Percentiles rank a stretch among this genome's conserved stretches.
phyloP scores from a whole-genome alignment of 2,797 vertebrate species.

The Martes flavigula region DNA sequence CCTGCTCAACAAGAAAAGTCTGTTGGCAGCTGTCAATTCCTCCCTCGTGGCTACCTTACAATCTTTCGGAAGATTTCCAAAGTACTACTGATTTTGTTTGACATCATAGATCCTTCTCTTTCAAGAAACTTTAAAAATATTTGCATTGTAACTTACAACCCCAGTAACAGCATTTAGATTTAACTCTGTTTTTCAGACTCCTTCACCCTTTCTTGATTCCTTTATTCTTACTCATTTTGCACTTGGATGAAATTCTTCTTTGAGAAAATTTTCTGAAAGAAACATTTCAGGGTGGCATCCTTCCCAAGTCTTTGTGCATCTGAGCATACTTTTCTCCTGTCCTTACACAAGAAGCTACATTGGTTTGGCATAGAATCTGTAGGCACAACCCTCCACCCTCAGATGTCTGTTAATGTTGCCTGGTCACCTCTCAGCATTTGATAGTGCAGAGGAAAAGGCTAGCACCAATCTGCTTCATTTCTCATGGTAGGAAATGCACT shows the following conservation, averaged over 20 bases:
- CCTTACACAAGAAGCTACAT: background rate
- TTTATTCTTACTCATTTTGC: background rate
- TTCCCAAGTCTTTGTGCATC: background rate
- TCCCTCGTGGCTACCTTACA: background rate
- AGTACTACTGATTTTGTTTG: background rate
- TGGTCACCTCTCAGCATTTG: background rate
- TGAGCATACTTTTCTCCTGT: background rate
- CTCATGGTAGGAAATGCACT: background rate
- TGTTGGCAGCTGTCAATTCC: background rate
- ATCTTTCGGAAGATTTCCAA: background rate
- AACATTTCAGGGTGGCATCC: background rate
- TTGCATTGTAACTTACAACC: background rate
- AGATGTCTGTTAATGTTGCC: background rate
- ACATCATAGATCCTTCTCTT: background rate
- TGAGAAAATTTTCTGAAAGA: background rate
- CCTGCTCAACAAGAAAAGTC: background rate
- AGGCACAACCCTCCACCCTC: background rate
- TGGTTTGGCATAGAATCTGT: background rate
- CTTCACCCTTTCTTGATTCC: background rate
- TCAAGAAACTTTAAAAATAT: background rate
- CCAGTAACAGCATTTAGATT: background rate
- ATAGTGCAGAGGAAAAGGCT: background rate
- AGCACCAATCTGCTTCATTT: background rate
- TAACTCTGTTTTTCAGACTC: background rate
- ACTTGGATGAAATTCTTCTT: background rate